These are phyloP conservation scores for Actenoides lindsayi DNA, from an alignment of 2,113 vertebrate genomes.

Conservation along the genomic window DNA sequence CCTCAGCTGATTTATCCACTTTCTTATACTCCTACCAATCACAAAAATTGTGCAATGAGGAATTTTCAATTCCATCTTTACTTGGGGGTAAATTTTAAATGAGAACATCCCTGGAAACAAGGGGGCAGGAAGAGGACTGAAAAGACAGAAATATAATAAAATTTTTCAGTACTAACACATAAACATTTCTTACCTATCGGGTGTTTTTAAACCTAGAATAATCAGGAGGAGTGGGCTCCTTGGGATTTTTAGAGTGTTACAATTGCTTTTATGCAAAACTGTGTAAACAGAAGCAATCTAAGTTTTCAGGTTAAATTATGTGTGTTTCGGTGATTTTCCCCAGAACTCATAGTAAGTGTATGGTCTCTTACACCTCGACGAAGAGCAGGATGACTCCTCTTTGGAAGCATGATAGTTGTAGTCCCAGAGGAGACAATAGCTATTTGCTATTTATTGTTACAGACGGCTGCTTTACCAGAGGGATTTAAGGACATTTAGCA, in stretches of 20 bases:
- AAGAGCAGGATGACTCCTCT: background rate
- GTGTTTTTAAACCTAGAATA: background rate
- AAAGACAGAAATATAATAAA: background rate
- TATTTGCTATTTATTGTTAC: slow-evolving; percentile 62
- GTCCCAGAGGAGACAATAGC: slow-evolving; percentile 36
- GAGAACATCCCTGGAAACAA: background rate
- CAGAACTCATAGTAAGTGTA: background rate
- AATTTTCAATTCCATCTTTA: background rate
- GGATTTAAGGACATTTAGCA: slow-evolving; percentile 55
- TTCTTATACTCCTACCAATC: background rate
- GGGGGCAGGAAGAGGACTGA: background rate
- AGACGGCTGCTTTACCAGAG: slow-evolving; percentile 28
- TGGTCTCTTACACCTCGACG: background rate
- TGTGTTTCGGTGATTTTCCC: background rate
- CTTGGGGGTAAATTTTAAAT: background rate
- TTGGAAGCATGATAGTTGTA: slow-evolving; percentile 7
- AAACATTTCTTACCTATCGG: background rate
- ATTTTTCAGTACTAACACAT: background rate
- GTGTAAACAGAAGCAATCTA: background rate
- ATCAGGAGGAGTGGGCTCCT: background rate
- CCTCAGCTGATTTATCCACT: background rate
- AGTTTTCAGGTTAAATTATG: background rate
- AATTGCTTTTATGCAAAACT: background rate
- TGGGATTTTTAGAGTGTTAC: background rate
- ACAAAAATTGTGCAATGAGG: background rate